Evolutionary conservation across 2,113 vertebrate species (phyloP).

Genomic region (Mirza zaza): DNA sequence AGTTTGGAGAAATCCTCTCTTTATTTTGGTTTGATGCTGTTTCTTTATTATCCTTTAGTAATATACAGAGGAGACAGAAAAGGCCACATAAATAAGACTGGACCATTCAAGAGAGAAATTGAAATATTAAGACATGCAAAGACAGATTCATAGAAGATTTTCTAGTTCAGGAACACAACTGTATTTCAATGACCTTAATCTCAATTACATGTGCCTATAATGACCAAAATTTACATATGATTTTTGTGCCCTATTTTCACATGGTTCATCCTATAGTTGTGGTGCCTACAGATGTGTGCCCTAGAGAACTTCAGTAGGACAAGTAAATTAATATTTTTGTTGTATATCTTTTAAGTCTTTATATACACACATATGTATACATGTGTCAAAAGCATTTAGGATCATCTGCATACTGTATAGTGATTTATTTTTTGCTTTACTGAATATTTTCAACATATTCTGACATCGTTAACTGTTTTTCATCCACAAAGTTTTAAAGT

Average conservation of each 20-base stretch:
- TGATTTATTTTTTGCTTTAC: not conserved
- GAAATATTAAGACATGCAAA: not conserved
- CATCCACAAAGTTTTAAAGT: not conserved
- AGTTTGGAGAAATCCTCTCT: not conserved
- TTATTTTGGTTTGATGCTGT: not conserved
- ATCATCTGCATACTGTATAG: not conserved
- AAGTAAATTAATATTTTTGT: not conserved
- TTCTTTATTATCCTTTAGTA: slow-evolving; percentile 36
- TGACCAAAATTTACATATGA: not conserved
- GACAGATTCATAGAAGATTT: not conserved
- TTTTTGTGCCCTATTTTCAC: not conserved
- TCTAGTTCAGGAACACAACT: not conserved
- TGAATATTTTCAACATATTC: not conserved
- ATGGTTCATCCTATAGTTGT: not conserved
- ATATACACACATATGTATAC: not conserved
- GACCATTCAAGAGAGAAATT: not conserved
- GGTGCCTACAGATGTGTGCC: not conserved
- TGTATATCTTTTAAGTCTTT: not conserved
- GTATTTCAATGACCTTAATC: not conserved
- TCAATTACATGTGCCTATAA: not conserved
- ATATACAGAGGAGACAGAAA: not conserved
- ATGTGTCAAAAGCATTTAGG: not conserved
- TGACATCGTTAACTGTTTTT: not conserved
- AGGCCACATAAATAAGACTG: not conserved
- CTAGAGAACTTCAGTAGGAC: not conserved